A percentile compares a stretch with the other conserved stretches of the same genome.
phyloP scores from a whole-genome alignment of 2,888 invertebrate genomes.

The Drosophila rubida region DNA sequence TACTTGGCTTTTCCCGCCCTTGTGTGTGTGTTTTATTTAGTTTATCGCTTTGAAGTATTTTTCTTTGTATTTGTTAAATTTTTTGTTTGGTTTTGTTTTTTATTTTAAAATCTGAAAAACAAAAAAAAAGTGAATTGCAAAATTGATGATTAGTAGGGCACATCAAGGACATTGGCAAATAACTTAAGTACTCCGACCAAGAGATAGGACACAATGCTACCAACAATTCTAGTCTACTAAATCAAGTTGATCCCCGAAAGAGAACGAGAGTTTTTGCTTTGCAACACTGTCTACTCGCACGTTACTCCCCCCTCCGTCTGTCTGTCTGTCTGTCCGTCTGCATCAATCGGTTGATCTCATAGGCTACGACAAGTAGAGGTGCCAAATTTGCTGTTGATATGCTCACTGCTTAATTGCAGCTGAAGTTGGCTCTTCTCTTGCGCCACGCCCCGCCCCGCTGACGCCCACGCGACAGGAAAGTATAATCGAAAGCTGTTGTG shows the following conservation, averaged over 20 bases:
- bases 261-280: background rate
- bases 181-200: slow-evolving; percentile 45
- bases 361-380: background rate
- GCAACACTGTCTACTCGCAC: background rate
- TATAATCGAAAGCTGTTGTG: background rate
- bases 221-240: slow-evolving; percentile 6
- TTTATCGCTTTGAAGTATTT: slow-evolving; percentile 43
- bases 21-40: slow-evolving; percentile 26
- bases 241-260: background rate
- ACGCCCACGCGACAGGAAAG: background rate
- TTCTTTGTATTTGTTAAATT: slow-evolving; percentile 14
- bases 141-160: slow-evolving; percentile 51
- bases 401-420: background rate
- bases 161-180: slow-evolving; percentile 46
- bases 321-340: background rate
- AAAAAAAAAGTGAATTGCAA: slow-evolving; percentile 30
- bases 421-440: background rate
- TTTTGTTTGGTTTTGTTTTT: slow-evolving; percentile 25
- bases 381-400: background rate
- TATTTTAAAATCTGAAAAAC: slow-evolving; percentile 63
- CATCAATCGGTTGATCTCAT: background rate
- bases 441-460: background rate
- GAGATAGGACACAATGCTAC: slow-evolving; percentile 38
- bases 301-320: background rate
- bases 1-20: slow-evolving; percentile 35